A percentile compares a stretch with the other conserved stretches of the same genome.
Conservation (phyloP, 2,797 vertebrate genomes). For the Hypotaenidia philippensis region DNA sequence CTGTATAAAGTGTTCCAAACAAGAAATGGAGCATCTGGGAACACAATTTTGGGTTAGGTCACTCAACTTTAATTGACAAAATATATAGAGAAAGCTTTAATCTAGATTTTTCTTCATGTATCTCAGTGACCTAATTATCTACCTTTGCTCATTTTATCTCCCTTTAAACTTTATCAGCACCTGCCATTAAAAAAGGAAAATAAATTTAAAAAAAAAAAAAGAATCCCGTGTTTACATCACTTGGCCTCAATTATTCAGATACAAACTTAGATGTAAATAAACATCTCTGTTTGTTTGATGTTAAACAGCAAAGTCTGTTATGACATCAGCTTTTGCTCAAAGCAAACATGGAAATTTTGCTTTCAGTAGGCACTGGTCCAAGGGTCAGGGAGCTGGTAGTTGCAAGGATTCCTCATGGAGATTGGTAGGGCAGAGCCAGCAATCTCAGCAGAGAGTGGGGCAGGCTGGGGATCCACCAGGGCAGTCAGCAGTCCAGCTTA, state of each 20-base stretch:
- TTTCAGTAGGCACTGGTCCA: neutral
- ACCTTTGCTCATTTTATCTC: neutral
- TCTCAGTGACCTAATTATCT: neutral
- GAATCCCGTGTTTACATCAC: neutral
- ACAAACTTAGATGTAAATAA: neutral
- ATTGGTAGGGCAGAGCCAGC: neutral
- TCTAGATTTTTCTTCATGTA: neutral
- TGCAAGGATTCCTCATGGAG: neutral
- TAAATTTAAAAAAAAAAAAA: neutral
- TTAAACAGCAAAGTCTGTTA: neutral
- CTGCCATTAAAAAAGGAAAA: neutral
- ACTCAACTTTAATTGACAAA: neutral
- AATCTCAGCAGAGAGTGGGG: fast-evolving
- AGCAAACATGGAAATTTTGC: neutral
- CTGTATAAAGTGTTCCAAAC: neutral
- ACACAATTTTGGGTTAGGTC: neutral
- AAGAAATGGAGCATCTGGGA: neutral
- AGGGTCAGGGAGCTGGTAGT: no score
- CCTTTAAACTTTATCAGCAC: neutral
- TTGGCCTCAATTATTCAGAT: neutral
- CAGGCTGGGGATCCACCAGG: neutral
- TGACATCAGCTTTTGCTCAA: neutral
- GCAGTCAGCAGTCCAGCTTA: neutral
- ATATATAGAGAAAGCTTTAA: neutral
- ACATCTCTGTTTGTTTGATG: no score